Evolutionary conservation across 2,888 invertebrate species (phyloP).

Genomic region (Spilosoma lubricipeda): DNA sequence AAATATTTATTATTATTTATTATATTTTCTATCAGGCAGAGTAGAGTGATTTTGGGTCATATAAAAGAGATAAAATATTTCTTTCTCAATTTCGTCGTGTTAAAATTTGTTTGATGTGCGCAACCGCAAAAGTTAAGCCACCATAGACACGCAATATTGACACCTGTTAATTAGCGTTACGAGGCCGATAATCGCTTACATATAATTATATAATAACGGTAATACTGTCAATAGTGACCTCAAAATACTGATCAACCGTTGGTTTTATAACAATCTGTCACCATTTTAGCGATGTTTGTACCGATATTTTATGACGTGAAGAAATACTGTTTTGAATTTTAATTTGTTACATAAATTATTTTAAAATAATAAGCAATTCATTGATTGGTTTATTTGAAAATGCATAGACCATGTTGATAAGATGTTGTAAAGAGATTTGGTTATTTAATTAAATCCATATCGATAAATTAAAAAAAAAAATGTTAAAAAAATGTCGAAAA

Average conservation of each 20-base stretch:
- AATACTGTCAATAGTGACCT: constrained; percentile 30
- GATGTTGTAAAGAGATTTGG: too few species aligned
- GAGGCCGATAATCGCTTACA: constrained; percentile 28
- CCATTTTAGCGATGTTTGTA: neutral
- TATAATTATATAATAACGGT: constrained; percentile 38
- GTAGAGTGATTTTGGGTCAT: too few species aligned
- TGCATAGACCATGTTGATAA: too few species aligned
- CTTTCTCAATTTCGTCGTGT: neutral
- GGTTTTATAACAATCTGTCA: constrained; percentile 18
- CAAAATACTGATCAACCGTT: constrained; percentile 21
- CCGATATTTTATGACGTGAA: neutral
- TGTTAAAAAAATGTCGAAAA: too few species aligned
- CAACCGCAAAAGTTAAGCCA: neutral
- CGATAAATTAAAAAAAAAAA: too few species aligned
- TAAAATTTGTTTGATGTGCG: neutral
- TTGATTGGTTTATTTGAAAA: neutral
- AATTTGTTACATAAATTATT: neutral
- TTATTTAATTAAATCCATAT: too few species aligned
- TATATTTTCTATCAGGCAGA: too few species aligned
- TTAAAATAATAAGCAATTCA: neutral
- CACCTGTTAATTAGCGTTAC: constrained; percentile 17
- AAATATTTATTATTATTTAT: too few species aligned
- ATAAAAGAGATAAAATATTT: neutral
- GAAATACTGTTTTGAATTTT: neutral
- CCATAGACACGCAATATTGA: constrained; percentile 29